phyloP scores from a whole-genome alignment of 2,113 vertebrate species.

The Phodopus roborovskii region DNA sequence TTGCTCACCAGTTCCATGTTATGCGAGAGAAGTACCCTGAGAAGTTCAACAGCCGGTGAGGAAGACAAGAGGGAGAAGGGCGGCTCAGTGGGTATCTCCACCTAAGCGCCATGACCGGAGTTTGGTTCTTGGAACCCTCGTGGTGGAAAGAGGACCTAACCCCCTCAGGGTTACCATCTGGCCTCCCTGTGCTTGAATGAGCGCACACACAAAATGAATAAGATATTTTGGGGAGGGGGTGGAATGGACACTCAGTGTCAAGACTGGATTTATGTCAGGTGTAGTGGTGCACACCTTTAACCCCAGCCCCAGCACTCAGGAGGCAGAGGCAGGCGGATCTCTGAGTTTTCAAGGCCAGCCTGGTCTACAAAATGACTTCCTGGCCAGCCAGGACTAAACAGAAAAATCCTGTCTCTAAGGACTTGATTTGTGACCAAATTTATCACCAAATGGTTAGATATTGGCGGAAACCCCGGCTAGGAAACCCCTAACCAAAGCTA shows the following conservation, averaged over 20 bases:
- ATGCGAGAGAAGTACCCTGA: slow-evolving; percentile 96
- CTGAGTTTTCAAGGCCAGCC: background rate
- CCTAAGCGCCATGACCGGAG: background rate
- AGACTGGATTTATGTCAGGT: background rate
- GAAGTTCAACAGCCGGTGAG: slow-evolving; percentile 96
- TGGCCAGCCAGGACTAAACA: background rate
- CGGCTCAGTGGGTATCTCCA: background rate
- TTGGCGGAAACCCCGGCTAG: background rate
- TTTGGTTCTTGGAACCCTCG: background rate
- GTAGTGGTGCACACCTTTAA: background rate
- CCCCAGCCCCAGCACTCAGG: background rate
- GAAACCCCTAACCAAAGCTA: background rate
- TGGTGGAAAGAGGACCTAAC: background rate
- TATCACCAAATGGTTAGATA: background rate
- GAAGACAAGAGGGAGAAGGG: too few species aligned
- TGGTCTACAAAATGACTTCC: background rate
- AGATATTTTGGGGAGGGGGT: background rate
- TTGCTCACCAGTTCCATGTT: slow-evolving; percentile 95
- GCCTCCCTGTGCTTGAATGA: background rate
- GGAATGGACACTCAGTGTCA: background rate
- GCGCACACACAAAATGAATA: background rate
- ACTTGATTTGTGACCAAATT: background rate
- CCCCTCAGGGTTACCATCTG: too few species aligned
- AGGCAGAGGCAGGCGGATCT: background rate
- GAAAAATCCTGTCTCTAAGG: background rate